Base-by-base conservation (phyloP, 2,113 vertebrate genomes). In the Indri indri region DNA sequence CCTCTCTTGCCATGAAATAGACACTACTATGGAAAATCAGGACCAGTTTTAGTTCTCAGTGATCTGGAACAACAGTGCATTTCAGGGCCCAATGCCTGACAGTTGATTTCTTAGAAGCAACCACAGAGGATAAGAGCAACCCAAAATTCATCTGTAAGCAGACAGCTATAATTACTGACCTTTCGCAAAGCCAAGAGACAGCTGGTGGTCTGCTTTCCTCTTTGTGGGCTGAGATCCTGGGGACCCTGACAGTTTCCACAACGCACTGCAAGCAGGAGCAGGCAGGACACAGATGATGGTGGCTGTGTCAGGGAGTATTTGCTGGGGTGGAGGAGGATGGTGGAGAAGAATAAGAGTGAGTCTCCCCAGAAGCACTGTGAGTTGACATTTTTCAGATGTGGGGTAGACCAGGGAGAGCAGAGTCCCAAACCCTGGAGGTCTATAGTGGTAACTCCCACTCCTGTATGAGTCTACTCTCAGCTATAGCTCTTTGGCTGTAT, bases 101-200 rank as follows among this genome's bases (percentile, higher is more conserved):
- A 89, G 23, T 17, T 83, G 37, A 90, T 85, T 93, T 94, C 65
- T 83, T 83, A 79, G 66, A 70, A 94, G 52, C 10, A 94, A 79
- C 37, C 2, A 6, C 68, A 96, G 65, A 82, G n/a, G 8, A 1
- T 65, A 73, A 89, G 17, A n/a, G 30, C 57, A 93, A 93, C 20
- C 37, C 70, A 86, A 65, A 79, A 70, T 74, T 79, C 27, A 8
- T 68, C 65, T 59, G 16, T 82, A 80, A 91, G 68, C 61, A 87
- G 40, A 91, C 3, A 96, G 22, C 20, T 4, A 4, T 57, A 57
- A 88, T 30, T 18, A 57, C 40, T 95, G 65, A 92, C 45, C 18
- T 88, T 94, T 81, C 13, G 52, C 89, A 94, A 95, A 87, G n/a
- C 86, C 71, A 50, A 23, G 45, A 88, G 40, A 90, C 2, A 52